Percentiles rank a stretch among this genome's conserved stretches.
Conservation (phyloP, 1,140 invertebrate species). For the Lasioglossum baleicum region DNA sequence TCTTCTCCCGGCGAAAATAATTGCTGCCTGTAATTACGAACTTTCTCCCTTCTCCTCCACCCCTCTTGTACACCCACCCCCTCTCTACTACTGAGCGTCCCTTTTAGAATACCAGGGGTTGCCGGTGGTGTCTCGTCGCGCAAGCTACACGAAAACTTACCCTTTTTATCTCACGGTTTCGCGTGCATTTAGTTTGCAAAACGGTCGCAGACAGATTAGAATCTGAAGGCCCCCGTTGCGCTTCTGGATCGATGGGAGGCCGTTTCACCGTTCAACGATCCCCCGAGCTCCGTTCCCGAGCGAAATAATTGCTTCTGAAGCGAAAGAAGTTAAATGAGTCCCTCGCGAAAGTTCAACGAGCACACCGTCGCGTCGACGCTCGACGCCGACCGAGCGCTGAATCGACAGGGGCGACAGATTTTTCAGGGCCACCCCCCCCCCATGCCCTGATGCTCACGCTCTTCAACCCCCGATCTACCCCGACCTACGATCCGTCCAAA, state of each 20-base stretch:
- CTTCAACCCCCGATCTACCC: background rate
- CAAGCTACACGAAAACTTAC: background rate
- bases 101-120: too few relatives aligned
- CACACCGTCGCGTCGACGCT: constrained; percentile 14
- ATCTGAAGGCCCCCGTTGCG: background rate
- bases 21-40: constrained; percentile 68
- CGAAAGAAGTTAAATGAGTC: constrained; percentile 59
- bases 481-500: constrained; percentile 51
- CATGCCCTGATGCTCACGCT: too few relatives aligned
- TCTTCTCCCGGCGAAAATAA: constrained; percentile 64
- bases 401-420: constrained; percentile 47
- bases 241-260: constrained; percentile 6
- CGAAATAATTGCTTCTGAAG: constrained; percentile 57
- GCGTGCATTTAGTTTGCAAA: background rate
- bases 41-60: constrained; percentile 52
- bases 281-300: constrained; percentile 16
- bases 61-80: background rate
- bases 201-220: constrained; percentile 2
- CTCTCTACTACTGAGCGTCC: background rate
- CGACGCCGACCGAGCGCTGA: background rate
- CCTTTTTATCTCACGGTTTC: constrained; percentile 6
- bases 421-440: constrained; percentile 21
- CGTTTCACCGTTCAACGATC: constrained; percentile 46
- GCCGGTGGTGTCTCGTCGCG: constrained; percentile 15
- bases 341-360: constrained; percentile 46